A percentile compares a stretch with the other conserved stretches of the same genome.
Conservation (phyloP, 2,888 invertebrate genomes). For the Cyclophora punctaria region DNA sequence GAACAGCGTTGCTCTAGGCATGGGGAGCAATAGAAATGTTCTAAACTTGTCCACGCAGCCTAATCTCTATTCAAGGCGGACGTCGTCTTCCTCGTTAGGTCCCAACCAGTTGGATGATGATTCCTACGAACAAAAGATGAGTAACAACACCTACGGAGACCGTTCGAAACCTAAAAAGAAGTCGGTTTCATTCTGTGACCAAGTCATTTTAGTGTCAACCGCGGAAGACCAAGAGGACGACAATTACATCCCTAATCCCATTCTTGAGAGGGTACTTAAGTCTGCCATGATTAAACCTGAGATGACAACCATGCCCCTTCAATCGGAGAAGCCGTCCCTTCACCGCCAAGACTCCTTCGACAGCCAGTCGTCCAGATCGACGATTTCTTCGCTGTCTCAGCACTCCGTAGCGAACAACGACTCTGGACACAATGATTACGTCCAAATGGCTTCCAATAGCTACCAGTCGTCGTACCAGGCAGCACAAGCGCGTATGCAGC, state of each 20-base stretch:
- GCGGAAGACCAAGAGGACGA: conserved; percentile 94
- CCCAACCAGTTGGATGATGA: conserved; percentile 62
- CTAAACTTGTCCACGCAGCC: conserved; percentile 61
- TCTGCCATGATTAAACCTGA: conserved; percentile 86
- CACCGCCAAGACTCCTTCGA: conserved; percentile 70
- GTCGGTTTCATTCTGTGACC: conserved; percentile 95
- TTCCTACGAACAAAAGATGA: conserved; percentile 45
- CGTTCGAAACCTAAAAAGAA: conserved; percentile 86
- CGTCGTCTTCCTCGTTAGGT: conserved; percentile 62
- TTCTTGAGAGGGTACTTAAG: conserved; percentile 88
- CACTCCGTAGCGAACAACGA: conserved; percentile 53
- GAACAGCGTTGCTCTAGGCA: conserved; percentile 57
- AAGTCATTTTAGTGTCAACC: conserved; percentile 93
- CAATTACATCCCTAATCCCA: conserved; percentile 92
- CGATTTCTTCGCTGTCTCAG: conserved; percentile 66
- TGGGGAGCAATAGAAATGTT: conserved; percentile 64
- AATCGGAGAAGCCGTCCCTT: conserved; percentile 61
- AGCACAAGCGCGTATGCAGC: conserved; percentile 49
- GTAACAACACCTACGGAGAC: conserved; percentile 59
- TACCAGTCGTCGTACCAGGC: conserved; percentile 55
- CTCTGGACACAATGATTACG: conserved; percentile 51
- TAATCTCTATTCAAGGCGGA: conserved; percentile 49
- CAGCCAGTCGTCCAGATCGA: conserved; percentile 68
- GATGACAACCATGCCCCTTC: conserved; percentile 68
- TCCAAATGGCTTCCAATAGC: conserved; percentile 44